These are phyloP conservation scores for Rutpela maculata DNA, from an alignment of 2,888 invertebrate species.

Conservation along the genomic window DNA sequence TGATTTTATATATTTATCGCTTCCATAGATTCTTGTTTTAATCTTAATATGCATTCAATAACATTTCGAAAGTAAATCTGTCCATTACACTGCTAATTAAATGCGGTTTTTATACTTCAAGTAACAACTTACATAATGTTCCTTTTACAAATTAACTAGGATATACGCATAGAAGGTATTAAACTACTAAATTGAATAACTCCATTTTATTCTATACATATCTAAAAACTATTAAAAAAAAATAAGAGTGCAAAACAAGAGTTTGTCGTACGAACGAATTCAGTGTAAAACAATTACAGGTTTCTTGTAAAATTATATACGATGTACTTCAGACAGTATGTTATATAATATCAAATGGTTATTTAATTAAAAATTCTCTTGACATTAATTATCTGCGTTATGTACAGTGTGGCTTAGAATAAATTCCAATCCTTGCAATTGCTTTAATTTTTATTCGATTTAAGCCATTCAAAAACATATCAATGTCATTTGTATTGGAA, in stretches of 20 bases:
- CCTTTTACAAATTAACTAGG: neutral
- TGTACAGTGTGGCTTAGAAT: too few relatives aligned
- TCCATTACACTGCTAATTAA: neutral
- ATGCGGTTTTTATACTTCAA: neutral
- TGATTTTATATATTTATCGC: too few relatives aligned
- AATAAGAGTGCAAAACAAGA: neutral
- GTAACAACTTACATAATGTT: constrained; percentile 2
- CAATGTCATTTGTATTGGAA: too few relatives aligned
- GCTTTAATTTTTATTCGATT: too few relatives aligned
- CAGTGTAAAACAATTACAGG: neutral
- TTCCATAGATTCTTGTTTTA: neutral
- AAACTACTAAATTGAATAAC: neutral
- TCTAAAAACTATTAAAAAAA: neutral
- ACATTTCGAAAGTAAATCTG: neutral
- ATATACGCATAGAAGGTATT: neutral
- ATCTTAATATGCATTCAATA: neutral
- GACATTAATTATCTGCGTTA: too few relatives aligned
- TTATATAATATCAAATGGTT: too few relatives aligned
- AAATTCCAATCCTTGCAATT: too few relatives aligned
- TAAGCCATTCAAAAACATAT: too few relatives aligned
- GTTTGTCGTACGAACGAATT: neutral
- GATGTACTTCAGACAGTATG: too few relatives aligned
- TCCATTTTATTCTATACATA: neutral
- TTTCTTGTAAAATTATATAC: neutral
- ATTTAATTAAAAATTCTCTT: too few relatives aligned